Percentiles rank a stretch among this genome's conserved stretches.
Conservation (phyloP, 2,797 vertebrate species). For the Poeciliopsis gracilis region DNA sequence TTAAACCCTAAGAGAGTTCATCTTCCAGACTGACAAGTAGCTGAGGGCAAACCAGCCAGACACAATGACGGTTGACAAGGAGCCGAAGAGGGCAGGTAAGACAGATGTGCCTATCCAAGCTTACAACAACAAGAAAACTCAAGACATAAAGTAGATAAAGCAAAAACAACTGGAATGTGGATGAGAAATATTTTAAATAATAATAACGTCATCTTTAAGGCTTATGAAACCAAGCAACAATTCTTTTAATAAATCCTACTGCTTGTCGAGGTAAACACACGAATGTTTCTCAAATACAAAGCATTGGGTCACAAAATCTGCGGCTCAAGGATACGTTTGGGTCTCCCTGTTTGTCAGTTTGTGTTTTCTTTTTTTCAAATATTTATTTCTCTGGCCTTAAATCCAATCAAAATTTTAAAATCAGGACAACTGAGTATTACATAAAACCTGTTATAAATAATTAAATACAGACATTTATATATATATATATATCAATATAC, state of each 20-base stretch:
- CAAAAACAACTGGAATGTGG: not conserved
- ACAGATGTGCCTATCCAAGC: constrained; percentile 9
- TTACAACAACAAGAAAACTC: not conserved
- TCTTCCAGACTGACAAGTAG: constrained; percentile 16
- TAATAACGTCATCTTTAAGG: not conserved
- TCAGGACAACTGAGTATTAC: not conserved
- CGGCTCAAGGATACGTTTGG: not conserved
- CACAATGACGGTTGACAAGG: constrained; percentile 15
- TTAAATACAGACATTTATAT: not conserved
- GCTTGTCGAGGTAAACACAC: not conserved
- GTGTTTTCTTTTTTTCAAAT: not conserved
- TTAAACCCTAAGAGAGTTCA: constrained; percentile 6
- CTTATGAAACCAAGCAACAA: not conserved
- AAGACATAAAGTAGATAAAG: not conserved
- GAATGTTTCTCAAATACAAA: not conserved
- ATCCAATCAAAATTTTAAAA: not conserved
- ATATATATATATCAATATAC: not conserved
- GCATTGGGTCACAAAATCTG: not conserved
- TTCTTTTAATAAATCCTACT: not conserved
- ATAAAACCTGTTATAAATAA: not conserved
- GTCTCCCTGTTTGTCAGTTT: not conserved
- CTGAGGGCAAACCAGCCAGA: constrained; percentile 13
- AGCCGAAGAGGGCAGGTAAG: constrained; percentile 17
- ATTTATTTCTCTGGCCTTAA: not conserved
- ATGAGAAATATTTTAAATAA: not conserved